These are phyloP conservation scores for Asbolus verrucosus DNA, from an alignment of 1,140 invertebrate species.

Conservation along the genomic window DNA sequence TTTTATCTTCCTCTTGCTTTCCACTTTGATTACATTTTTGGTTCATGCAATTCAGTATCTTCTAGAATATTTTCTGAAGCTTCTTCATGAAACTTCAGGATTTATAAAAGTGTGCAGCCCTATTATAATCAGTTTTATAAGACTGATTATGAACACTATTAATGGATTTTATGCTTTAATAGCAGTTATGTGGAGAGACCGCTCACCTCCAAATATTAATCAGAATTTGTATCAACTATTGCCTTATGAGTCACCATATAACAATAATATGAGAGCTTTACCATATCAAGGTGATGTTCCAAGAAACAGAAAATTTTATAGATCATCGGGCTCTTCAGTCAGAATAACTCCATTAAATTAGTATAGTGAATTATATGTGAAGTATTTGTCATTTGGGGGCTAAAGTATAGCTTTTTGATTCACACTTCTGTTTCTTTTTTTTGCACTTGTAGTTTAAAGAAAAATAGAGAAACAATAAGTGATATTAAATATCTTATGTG, in stretches of 20 bases:
- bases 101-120: conserved; percentile 63
- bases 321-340: no score
- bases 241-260: conserved; percentile 14
- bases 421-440: no score
- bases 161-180: conserved; percentile 63
- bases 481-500: no score
- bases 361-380: no score
- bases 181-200: conserved; percentile 44
- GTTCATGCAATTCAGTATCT: conserved; percentile 52
- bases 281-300: conserved; percentile 31
- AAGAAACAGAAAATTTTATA: no score
- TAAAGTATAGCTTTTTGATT: no score
- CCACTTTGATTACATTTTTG: conserved; percentile 47
- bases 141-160: conserved; percentile 62
- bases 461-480: no score
- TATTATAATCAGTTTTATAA: conserved; percentile 62
- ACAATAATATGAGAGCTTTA: conserved; percentile 44
- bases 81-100: conserved; percentile 58
- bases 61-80: conserved; percentile 55
- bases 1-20: conserved; percentile 53
- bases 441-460: no score
- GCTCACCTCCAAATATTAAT: not conserved
- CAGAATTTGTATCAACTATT: conserved; percentile 32
- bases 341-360: no score
- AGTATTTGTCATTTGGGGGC: no score